Evolutionary conservation across 1,140 invertebrate genomes (phyloP), one percentile per base, ranked within the genome.

Genomic region (Drosophila quadrilineata): DNA sequence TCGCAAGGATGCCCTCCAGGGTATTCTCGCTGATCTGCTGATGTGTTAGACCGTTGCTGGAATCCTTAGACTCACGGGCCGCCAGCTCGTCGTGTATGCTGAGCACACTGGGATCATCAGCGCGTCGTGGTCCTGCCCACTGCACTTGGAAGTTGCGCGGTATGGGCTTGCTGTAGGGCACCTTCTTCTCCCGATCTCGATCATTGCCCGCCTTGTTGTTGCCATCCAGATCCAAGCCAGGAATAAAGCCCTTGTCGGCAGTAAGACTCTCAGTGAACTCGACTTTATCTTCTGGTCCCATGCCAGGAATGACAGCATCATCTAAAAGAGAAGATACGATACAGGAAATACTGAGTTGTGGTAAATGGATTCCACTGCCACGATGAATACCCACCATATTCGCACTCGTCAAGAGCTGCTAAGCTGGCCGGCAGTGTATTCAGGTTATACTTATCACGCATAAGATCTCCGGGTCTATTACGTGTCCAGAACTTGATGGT

Each of bases 401-500:
- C 94, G 57, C 92, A 92, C 72, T 95, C 95, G 66, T 95, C 95
- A 19, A 93, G 76, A 2, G 93, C 93, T 41, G 93, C 92, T 48
- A 93, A 90, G 43, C 94, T 95, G 31, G 94, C 93, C 14, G 96
- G 96, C 41, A 98, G 90, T 6, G 96, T 97, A 86, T 99, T 99
- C n/a, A 99, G 91, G 91, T 98, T 98, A 87, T 97, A 98, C 91
- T 97, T 98, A 88, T 99, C 99, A 87, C 97, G 93, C 96, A 99
- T 99, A 53, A 95, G 93, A 92, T 99, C 99, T 22, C 99, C 99
- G 3, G 99, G 98, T 35, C 98, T 92, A 91, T 99, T 99, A 63
- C 99, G 92, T 1, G 98, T 99, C 98, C 98, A 99, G 91, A 99
- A 99, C 91, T 99, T 99, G 41, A 94, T 98, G 3, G 97, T 97